Evolutionary conservation across 2,888 invertebrate species (phyloP), one percentile per base, ranked within the genome.

Genomic region (Acanthosepion esculentum): DNA sequence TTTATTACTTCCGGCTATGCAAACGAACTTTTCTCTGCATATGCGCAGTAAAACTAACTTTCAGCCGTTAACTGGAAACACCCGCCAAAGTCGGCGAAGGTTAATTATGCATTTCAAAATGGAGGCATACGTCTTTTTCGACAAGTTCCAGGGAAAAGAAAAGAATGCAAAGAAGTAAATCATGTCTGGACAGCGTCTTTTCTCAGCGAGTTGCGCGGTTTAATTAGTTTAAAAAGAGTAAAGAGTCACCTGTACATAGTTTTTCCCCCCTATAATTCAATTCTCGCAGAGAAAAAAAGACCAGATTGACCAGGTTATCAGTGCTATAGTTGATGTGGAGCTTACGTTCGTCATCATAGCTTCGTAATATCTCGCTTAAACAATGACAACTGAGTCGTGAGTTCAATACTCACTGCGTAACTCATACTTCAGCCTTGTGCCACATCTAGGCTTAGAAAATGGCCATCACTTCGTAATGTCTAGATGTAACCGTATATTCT

Each of bases 21-120:
- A n/a, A 78, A 33, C n/a, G 15, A 1, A 78, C 78, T n/a, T 15
- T 33, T 78, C n/a, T 78, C 15, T 8, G 18, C 15, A 78, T 18
- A 78, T 15, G n/a, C 4, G 10, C 12, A 15, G 15, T 78, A 33
- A 10, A 18, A n/a, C 41, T 41, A 15, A n/a, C 33, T n/a, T 33
- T 59, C 59, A 20, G 23, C 23, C 23, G 20, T 59, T 20, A 59
- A 59, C 5, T 59, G 59, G 59, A 78, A n/a, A 78, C 78, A 33
- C n/a, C n/a, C 5, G n/a, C n/a, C 10, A 33, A 78, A 33, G 12
- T 78, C n/a, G n/a, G 20, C 12, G n/a, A 78, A 78, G 78, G n/a
- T 78, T 78, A 78, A 78, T 78, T 78, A 78, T 78, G 78, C n/a
- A 78, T 78, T 78, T 78, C 78, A 33, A 78, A 78, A 78, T 78